Conservation (phyloP, 2,888 invertebrate species). For the Acronicta psi region DNA sequence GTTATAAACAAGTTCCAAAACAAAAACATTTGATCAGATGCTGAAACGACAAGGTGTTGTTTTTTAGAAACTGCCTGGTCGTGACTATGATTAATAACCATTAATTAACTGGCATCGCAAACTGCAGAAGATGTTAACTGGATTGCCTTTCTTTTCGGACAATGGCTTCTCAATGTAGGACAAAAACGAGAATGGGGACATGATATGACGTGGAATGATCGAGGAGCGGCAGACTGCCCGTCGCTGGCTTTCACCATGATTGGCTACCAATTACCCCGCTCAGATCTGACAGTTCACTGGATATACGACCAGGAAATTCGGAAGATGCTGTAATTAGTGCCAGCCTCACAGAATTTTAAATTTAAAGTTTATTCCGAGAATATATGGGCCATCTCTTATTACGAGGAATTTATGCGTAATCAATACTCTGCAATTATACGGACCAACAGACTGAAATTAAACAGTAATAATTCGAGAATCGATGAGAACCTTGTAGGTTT, state of each 20-base stretch:
- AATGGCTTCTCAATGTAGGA: slow-evolving; percentile 50
- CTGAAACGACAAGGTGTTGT: slow-evolving; percentile 27
- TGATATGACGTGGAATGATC: slow-evolving; percentile 63
- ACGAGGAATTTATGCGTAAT: slow-evolving; percentile 35
- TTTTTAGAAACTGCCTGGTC: slow-evolving; percentile 48
- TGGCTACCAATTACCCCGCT: slow-evolving; percentile 74
- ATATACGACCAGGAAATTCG: slow-evolving; percentile 61
- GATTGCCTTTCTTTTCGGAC: slow-evolving; percentile 59
- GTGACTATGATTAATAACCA: slow-evolving; percentile 56
- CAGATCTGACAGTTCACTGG: slow-evolving; percentile 59
- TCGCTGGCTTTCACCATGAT: slow-evolving; percentile 77
- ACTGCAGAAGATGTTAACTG: slow-evolving; percentile 53
- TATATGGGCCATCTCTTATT: slow-evolving; percentile 35
- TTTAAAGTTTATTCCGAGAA: slow-evolving; percentile 43
- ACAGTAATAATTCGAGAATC: slow-evolving; percentile 1
- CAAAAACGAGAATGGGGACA: slow-evolving; percentile 58
- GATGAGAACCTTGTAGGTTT: slow-evolving; percentile 27
- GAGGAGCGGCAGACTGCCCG: slow-evolving; percentile 60
- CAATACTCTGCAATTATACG: slow-evolving; percentile 12
- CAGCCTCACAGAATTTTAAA: slow-evolving; percentile 34
- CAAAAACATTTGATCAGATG: slow-evolving; percentile 22
- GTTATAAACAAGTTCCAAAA: slow-evolving; percentile 21
- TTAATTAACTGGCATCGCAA: slow-evolving; percentile 49
- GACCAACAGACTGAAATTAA: neutral
- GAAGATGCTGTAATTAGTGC: slow-evolving; percentile 54